A percentile compares a stretch with the other conserved stretches of the same genome.
phyloP scores from a whole-genome alignment of 2,113 vertebrate genomes.

The Engystomops pustulosus region DNA sequence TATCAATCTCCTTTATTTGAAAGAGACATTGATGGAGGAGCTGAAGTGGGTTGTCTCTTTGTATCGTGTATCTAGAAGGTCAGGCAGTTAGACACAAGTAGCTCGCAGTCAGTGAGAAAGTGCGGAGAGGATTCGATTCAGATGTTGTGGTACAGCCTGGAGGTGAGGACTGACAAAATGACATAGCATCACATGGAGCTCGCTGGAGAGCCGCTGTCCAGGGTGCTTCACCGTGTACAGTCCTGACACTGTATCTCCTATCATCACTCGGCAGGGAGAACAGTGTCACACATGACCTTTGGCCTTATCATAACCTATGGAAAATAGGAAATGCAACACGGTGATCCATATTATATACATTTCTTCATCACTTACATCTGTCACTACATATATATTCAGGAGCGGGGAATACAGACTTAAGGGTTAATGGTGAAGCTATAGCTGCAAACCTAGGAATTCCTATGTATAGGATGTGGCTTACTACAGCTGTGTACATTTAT shows the following conservation, averaged over 20 bases:
- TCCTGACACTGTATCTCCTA: conserved; percentile 43
- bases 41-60: conserved; percentile 77
- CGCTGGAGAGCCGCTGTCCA: conserved; percentile 69
- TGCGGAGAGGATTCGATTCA: conserved; percentile 65
- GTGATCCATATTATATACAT: conserved; percentile 53
- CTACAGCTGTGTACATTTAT: too few species aligned
- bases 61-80: conserved; percentile 77
- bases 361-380: not conserved
- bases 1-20: conserved; percentile 70
- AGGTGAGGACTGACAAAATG: conserved; percentile 83
- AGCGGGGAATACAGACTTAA: not conserved
- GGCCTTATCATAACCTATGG: conserved; percentile 38
- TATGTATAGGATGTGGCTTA: not conserved
- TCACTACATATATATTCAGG: not conserved
- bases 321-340: conserved; percentile 62
- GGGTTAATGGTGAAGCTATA: not conserved
- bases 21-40: conserved; percentile 72
- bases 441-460: not conserved
- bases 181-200: conserved; percentile 77
- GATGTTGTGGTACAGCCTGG: conserved; percentile 71
- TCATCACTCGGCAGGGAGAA: conserved; percentile 56
- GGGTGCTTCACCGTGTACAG: conserved; percentile 66
- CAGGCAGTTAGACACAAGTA: conserved; percentile 75
- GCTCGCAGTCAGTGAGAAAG: conserved; percentile 74
- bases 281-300: conserved; percentile 60